phyloP scores from a whole-genome alignment of 2,113 vertebrate genomes.

The Engystomops pustulosus region DNA sequence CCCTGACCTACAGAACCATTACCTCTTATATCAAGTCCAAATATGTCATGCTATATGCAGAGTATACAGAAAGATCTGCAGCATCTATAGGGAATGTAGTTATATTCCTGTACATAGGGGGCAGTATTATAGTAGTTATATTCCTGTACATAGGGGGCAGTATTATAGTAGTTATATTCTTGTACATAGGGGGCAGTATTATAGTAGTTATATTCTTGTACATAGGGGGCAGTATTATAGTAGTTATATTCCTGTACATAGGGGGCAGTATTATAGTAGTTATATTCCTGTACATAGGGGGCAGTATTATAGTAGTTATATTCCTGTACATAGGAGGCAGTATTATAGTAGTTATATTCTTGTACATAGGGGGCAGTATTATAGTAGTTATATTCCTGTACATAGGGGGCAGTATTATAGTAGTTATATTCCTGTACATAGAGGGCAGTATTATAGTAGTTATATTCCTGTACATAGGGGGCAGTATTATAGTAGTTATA shows the following conservation, averaged over 20 bases:
- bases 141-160: neutral
- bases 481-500: conserved; percentile 35
- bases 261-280: conserved; percentile 18
- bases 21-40: neutral
- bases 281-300: neutral
- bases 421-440: conserved; percentile 2
- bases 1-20: neutral
- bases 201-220: conserved; percentile 30
- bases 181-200: neutral
- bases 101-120: neutral
- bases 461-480: neutral
- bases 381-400: conserved; percentile 13
- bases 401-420: neutral
- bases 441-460: neutral
- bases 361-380: neutral
- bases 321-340: neutral
- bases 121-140: conserved; percentile 10
- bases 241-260: conserved; percentile 27
- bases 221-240: conserved; percentile 10
- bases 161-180: conserved; percentile 10
- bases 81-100: no score
- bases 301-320: conserved; percentile 18
- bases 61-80: neutral
- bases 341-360: conserved; percentile 10
- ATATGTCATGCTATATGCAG: neutral